Evolutionary conservation across 2,113 vertebrate genomes (phyloP), one percentile per base, ranked within the genome.

Genomic region (Chionodraco myersi): DNA sequence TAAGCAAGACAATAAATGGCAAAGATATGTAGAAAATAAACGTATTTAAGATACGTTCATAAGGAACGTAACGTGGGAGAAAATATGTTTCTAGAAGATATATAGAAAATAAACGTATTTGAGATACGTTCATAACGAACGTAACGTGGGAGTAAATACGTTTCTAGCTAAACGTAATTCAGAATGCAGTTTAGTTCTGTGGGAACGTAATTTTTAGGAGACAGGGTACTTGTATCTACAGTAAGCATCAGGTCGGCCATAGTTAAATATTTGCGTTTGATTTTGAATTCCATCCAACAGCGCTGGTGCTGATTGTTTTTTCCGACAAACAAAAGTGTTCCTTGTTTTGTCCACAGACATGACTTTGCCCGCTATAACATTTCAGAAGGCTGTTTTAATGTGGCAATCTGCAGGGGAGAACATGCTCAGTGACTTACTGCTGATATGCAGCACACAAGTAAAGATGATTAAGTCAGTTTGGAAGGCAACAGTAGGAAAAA

Each of bases 401-500:
- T 82, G 79, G 56, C 75, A 74, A 48, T 83, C 86, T 80, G 86
- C 66, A 53, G 84, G 75, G 16, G 23, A 67, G 73, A 80, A 81
- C 91, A 67, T 26, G 82, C 77, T 85, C 45, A n/a, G 79, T 77
- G 89, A 91, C 77, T 93, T 88, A 87, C 70, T 70, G 92, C 87
- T 83, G 90, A 88, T 80, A 72, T 78, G 82, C 73, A 76, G 77
- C 82, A 62, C 72, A 63, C 76, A 60, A 87, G 80, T 82, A 79
- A 87, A 91, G 79, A 91, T 91, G 91, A 92, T 92, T 93, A 93
- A 93, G 92, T 92, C 86, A 89, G 79, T 84, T 75, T 68, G 59
- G 80, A 80, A 87, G 82, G 86, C 76, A 51, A 85, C 79, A 54
- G 64, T 57, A 58, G 60, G 73, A 80, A 60, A 80, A 21, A 21